phyloP scores from a whole-genome alignment of 2,113 vertebrate species.

The Macquaria ambigua region DNA sequence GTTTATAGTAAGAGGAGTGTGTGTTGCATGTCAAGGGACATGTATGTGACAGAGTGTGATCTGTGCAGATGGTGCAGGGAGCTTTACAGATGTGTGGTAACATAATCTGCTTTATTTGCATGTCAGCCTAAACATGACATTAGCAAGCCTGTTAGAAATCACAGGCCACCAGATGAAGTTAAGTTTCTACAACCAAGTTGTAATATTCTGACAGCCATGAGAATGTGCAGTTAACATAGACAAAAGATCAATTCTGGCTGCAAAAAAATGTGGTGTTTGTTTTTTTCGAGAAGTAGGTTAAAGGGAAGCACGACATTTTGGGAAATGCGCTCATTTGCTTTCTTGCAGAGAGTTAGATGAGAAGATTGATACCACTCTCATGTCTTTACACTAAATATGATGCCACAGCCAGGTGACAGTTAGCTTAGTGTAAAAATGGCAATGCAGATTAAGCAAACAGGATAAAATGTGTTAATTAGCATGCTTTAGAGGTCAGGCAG shows the following conservation, averaged over 20 bases:
- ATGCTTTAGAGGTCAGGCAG: background rate
- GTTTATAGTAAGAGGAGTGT: constrained; percentile 29
- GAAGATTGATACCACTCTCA: background rate
- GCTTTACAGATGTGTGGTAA: constrained; percentile 68
- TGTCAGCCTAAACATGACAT: constrained; percentile 65
- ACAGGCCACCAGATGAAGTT: constrained; percentile 21
- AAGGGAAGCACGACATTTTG: background rate
- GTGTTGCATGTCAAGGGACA: constrained; percentile 52
- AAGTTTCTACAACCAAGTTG: background rate
- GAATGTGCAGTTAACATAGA: background rate
- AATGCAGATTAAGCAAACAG: too few relatives aligned
- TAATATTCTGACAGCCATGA: background rate
- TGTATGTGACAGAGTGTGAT: constrained; percentile 25
- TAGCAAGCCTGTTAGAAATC: constrained; percentile 43
- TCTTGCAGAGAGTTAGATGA: background rate
- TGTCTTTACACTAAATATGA: background rate
- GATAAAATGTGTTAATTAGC: background rate
- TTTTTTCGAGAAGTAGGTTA: background rate
- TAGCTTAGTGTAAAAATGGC: background rate
- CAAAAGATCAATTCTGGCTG: background rate
- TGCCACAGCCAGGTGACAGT: too few relatives aligned
- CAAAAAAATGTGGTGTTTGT: background rate
- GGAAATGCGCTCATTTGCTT: too few relatives aligned
- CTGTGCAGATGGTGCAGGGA: constrained; percentile 64
- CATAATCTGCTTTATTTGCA: constrained; percentile 74